These are phyloP conservation scores for Hermodice carunculata DNA, from an alignment of 2,888 invertebrate species.

Conservation along the genomic window DNA sequence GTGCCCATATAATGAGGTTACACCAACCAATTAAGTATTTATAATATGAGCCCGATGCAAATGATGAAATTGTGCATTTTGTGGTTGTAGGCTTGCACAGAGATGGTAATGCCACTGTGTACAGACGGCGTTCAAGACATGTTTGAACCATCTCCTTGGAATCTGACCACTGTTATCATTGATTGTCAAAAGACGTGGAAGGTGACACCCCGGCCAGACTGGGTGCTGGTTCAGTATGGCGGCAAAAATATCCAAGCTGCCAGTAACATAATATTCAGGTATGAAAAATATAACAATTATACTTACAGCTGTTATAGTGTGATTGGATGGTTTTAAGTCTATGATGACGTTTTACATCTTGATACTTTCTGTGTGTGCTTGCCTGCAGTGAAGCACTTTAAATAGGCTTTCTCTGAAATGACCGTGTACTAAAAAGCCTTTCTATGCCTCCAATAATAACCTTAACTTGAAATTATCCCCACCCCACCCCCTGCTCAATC, in stretches of 20 bases:
- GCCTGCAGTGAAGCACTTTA: too few species aligned
- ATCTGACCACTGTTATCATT: slow-evolving; percentile 74
- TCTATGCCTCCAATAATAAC: too few species aligned
- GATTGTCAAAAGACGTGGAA: slow-evolving; percentile 80
- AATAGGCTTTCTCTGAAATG: too few species aligned
- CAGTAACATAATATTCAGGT: slow-evolving; percentile 76
- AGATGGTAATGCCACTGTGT: slow-evolving; percentile 98
- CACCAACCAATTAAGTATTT: too few species aligned
- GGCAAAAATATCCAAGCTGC: slow-evolving; percentile 79
- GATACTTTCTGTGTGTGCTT: too few species aligned
- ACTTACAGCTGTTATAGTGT: too few species aligned
- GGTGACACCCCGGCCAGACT: slow-evolving; percentile 77
- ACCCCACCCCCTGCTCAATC: too few species aligned
- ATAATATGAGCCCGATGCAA: neutral
- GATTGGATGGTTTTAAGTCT: neutral
- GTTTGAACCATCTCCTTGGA: slow-evolving; percentile 84
- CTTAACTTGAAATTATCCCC: too few species aligned
- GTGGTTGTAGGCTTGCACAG: slow-evolving; percentile 88
- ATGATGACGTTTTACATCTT: neutral
- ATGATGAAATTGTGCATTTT: too few species aligned
- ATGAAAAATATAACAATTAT: too few species aligned
- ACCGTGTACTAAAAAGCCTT: too few species aligned
- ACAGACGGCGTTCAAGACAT: slow-evolving; percentile 82
- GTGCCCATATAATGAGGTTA: too few species aligned
- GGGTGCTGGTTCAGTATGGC: slow-evolving; percentile 84